Evolutionary conservation across 1,140 invertebrate genomes (phyloP).

Genomic region (Platyura marginata): DNA sequence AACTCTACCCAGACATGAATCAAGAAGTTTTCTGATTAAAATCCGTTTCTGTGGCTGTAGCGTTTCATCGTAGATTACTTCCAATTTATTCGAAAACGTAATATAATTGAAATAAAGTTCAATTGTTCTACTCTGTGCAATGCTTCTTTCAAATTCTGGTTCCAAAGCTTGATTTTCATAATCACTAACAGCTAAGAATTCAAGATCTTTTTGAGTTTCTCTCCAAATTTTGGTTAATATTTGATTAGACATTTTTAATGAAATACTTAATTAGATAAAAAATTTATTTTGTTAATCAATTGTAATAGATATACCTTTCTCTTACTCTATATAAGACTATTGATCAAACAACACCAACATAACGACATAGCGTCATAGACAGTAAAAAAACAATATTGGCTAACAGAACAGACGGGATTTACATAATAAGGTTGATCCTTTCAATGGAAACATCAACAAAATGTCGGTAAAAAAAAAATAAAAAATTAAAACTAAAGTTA

Average conservation of each 20-base stretch:
- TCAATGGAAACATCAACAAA: no score
- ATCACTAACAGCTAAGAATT: slow-evolving; percentile 41
- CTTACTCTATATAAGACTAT: no score
- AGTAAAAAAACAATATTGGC: no score
- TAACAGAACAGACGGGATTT: no score
- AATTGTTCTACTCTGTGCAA: slow-evolving; percentile 33
- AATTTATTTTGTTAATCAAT: no score
- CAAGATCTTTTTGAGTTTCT: slow-evolving; percentile 37
- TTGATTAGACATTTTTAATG: slow-evolving; percentile 45
- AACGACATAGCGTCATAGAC: no score
- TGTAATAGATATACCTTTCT: no score
- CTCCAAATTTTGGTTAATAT: slow-evolving; percentile 50
- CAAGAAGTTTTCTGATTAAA: slow-evolving; percentile 57
- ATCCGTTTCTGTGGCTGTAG: slow-evolving; percentile 82
- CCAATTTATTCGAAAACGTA: slow-evolving; percentile 50
- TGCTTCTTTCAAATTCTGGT: slow-evolving; percentile 35
- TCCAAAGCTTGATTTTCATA: slow-evolving; percentile 39
- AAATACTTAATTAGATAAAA: not conserved
- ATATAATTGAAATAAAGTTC: slow-evolving; percentile 66
- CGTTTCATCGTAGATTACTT: slow-evolving; percentile 74
- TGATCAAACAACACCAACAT: no score
- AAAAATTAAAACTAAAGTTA: not conserved
- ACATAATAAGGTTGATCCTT: no score
- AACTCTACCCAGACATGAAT: slow-evolving; percentile 59
- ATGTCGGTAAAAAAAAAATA: not conserved